phyloP scores from a whole-genome alignment of 64 coral and sea anemone species.

The Montipora capricornis region DNA sequence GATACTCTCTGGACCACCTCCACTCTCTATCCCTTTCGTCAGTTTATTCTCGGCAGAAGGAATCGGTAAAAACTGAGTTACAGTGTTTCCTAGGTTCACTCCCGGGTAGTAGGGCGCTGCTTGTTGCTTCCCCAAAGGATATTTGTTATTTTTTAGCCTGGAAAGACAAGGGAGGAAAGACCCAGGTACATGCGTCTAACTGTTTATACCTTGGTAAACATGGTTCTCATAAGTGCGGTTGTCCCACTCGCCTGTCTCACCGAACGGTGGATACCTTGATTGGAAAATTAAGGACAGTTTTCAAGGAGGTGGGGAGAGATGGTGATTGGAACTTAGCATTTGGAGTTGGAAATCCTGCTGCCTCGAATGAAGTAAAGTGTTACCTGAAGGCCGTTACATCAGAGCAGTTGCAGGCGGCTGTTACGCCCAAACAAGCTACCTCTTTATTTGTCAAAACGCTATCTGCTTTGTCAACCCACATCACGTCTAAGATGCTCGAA shows the following conservation, averaged over 20 bases:
- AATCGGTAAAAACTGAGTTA: neutral
- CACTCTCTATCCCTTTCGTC: slow-evolving; percentile 3
- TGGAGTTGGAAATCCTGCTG: slow-evolving; percentile 4
- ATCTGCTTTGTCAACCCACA: neutral
- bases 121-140: slow-evolving; percentile 7
- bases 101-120: neutral
- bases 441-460: neutral
- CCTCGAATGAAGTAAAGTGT: neutral
- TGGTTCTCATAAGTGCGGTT: neutral
- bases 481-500: no score
- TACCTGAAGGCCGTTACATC: slow-evolving; percentile 7
- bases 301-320: neutral
- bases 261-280: slow-evolving; percentile 42
- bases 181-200: slow-evolving; percentile 7
- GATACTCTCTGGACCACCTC: neutral
- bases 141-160: slow-evolving; percentile 54
- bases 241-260: slow-evolving; percentile 15
- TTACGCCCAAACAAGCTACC: slow-evolving; percentile 31
- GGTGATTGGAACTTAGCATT: slow-evolving; percentile 14
- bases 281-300: slow-evolving; percentile 43
- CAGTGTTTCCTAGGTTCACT: slow-evolving; percentile 14
- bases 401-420: neutral
- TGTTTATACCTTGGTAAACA: neutral
- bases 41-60: slow-evolving; percentile 38
- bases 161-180: slow-evolving; percentile 46